Evolutionary conservation across 1,140 invertebrate genomes (phyloP).

Genomic region (Metaphire vulgaris): DNA sequence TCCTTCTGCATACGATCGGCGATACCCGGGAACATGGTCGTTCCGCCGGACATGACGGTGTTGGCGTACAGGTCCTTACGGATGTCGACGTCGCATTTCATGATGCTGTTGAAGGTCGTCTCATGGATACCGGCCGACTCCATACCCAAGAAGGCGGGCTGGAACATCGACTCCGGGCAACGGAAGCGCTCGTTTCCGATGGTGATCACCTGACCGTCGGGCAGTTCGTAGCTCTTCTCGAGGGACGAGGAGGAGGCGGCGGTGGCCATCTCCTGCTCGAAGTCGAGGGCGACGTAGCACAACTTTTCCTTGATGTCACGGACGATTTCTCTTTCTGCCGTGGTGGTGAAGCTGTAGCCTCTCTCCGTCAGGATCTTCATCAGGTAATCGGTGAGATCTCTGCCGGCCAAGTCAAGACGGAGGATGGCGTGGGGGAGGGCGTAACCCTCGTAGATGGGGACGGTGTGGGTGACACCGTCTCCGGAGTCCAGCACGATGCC

Average conservation of each 20-base stretch:
- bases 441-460: conserved; percentile 83
- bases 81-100: conserved; percentile 92
- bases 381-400: conserved; percentile 81
- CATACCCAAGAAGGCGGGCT: conserved; percentile 88
- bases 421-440: conserved; percentile 73
- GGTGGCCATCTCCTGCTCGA: conserved; percentile 87
- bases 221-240: conserved; percentile 86
- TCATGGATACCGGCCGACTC: conserved; percentile 90
- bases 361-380: conserved; percentile 38
- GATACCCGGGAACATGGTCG: conserved; percentile 80
- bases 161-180: conserved; percentile 93
- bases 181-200: conserved; percentile 96
- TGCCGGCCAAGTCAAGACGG: conserved; percentile 78
- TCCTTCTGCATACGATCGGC: conserved; percentile 38
- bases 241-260: conserved; percentile 81
- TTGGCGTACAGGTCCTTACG: conserved; percentile 58
- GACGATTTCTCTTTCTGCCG: conserved; percentile 79
- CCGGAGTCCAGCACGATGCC: conserved; percentile 83
- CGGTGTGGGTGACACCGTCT: conserved; percentile 85
- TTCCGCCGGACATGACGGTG: conserved; percentile 85
- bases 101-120: conserved; percentile 89
- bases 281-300: conserved; percentile 47
- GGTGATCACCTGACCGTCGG: conserved; percentile 85
- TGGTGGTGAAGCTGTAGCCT: conserved; percentile 47
- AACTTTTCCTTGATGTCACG: conserved; percentile 71